Evolutionary conservation across 2,113 vertebrate species (phyloP).

Genomic region (Sebastes schlegelii): DNA sequence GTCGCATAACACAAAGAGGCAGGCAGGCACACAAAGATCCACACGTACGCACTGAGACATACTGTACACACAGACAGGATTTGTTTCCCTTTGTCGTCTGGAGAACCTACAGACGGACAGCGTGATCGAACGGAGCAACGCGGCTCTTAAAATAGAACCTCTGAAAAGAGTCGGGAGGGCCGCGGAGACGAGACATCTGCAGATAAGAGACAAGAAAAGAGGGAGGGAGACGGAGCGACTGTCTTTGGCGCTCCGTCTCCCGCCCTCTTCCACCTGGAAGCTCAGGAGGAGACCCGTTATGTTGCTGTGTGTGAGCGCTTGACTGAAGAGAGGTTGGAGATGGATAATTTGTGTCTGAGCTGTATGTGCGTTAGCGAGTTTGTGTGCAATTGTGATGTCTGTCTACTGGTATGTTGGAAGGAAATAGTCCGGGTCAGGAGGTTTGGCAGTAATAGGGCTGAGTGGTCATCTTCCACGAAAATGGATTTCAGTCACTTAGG

Average conservation of each 20-base stretch:
- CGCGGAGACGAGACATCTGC: slow-evolving; percentile 43
- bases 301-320: slow-evolving; percentile 1
- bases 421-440: slow-evolving; percentile 13
- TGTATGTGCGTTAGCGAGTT: not conserved
- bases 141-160: slow-evolving; percentile 63
- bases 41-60: slow-evolving; percentile 1
- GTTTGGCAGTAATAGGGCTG: not conserved
- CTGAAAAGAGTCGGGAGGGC: slow-evolving; percentile 31
- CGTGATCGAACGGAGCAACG: slow-evolving; percentile 47
- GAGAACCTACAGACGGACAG: slow-evolving; percentile 53
- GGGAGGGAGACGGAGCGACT: slow-evolving; percentile 17
- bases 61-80: slow-evolving; percentile 53
- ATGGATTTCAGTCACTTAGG: not conserved
- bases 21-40: slow-evolving; percentile 1
- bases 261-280: slow-evolving; percentile 27
- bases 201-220: slow-evolving; percentile 60
- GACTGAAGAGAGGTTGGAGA: not conserved
- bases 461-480: not conserved
- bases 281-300: slow-evolving; percentile 29
- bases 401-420: slow-evolving; percentile 3
- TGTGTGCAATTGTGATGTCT: slow-evolving; percentile 4
- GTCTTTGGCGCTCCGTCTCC: not conserved
- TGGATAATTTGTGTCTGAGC: slow-evolving; percentile 6
- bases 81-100: slow-evolving; percentile 57
- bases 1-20: slow-evolving; percentile 51